Base-by-base conservation (phyloP, 2,888 invertebrate species). In the Aphidius colemani region DNA sequence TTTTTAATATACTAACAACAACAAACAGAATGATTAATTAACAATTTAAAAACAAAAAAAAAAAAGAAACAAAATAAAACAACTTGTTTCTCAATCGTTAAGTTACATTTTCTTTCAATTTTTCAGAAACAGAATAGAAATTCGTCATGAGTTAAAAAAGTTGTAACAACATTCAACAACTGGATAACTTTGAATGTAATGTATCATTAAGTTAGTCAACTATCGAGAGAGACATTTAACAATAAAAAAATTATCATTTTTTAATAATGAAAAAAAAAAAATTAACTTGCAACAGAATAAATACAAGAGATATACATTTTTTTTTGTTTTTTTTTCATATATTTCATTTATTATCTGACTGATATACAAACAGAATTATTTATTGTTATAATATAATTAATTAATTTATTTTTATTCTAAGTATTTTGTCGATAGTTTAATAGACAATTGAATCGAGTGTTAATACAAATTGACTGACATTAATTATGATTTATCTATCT, bases 111-210 rank as follows among this genome's bases (percentile, higher is more conserved):
- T 73, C 66, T 75, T 64, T 64, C 61, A 41, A 67, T 59, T 74
- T 79, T 79, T 72, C 79, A 79, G 79, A 78, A 70, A 74, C 58
- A 70, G 69, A 71, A 55, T 77, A 75, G 70, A 74, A 75, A 76
- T 80, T 67, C 79, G 74, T 72, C 80, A 80, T 72, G 72, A 79
- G 77, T 78, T 80, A 75, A 80, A 80, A 76, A 74, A 74, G 66
- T 75, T 77, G 74, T 80, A 79, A 59, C 70, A 70, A 72, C 71
- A 72, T 72, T 74, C 74, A 71, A 56, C 62, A 74, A 67, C 64
- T 67, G 68, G 71, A 64, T 69, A 65, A 67, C 64, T 69, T 69
- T 63, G 64, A 70, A 68, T 64, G 68, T 67, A 66, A 59, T 63
- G 46, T 59, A 65, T 53, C 51, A 10, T 43, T 45, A 48, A 61